Evolutionary conservation across 2,113 vertebrate species (phyloP).

Genomic region (Drymodes brunneopygia): DNA sequence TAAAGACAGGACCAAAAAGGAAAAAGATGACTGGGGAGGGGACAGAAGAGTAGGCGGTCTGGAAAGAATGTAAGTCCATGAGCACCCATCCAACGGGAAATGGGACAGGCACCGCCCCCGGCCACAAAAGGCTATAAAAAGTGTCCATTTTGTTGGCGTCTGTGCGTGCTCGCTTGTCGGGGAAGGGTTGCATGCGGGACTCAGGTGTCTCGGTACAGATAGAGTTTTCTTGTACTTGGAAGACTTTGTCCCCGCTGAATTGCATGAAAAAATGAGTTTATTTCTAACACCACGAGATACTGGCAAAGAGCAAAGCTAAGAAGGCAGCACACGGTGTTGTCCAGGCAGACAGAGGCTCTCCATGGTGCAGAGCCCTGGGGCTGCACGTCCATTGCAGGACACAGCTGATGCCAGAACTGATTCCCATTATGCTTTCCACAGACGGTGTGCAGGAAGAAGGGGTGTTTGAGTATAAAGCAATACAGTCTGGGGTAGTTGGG

Average conservation of each 20-base stretch:
- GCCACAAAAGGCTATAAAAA: neutral
- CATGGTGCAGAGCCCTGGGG: neutral
- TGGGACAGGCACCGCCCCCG: neutral
- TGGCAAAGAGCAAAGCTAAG: neutral
- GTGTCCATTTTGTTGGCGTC: neutral
- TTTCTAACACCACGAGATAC: no score
- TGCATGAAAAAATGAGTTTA: no score
- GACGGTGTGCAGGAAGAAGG: neutral
- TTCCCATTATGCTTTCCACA: neutral
- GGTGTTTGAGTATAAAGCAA: neutral
- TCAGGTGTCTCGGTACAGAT: no score
- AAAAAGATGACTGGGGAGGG: no score
- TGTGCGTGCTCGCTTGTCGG: no score
- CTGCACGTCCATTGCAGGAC: neutral
- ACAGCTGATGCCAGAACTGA: neutral
- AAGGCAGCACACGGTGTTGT: neutral
- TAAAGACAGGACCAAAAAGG: neutral
- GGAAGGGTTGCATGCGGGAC: no score
- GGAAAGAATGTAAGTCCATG: neutral
- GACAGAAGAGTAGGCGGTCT: neutral
- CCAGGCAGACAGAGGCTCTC: neutral
- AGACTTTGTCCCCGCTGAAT: no score
- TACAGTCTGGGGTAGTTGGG: no score
- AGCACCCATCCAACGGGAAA: neutral
- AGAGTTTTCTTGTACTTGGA: no score